Base-by-base conservation (phyloP, 2,113 vertebrate species). In the Thunnus maccoyii region DNA sequence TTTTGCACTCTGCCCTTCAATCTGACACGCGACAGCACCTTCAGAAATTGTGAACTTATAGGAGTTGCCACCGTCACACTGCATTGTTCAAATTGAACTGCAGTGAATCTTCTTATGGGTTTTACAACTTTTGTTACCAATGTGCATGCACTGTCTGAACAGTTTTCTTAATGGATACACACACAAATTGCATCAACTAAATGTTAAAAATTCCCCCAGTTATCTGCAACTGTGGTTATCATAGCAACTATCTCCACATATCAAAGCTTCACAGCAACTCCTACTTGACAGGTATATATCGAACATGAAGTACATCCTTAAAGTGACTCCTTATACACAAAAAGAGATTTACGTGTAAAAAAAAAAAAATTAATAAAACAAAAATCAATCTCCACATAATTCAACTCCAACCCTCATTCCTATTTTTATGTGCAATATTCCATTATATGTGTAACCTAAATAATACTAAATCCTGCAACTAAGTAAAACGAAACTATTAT, bases 21-120 rank as follows among this genome's bases (percentile, higher is more conserved):
- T 68, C 22, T 57, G n/a, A 41, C 77, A 69, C 82, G 69, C 56
- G 64, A 71, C 3, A 0, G 14, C 44, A 71, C 8, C 61, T 22
- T 78, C 55, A 55, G 46, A 5, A 18, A 30, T 41, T 7, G 63
- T 36, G 41, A 79, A 47, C 67, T 60, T n/a, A n/a, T 4, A 25
- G 20, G 48, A 41, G 14, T 3, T 61, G 58, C 32, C 18, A 56
- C 7, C 0, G 36, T 64, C 10, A 5, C 5, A 17, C 27, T 56
- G 55, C 52, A 4, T 16, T 3, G 48, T 30, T 65, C 36, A 58
- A 46, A 41, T 70, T 32, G 32, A 86, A 74, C 16, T 3, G 5
- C 25, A 32, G 9, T 41, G 22, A 57, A 32, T 52, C 58, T 67
- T 66, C 15, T 30, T 9, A 36, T 46, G 66, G 47, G 30, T 77